phyloP scores from a whole-genome alignment of 2,113 vertebrate species.

The Tinamus guttatus region DNA sequence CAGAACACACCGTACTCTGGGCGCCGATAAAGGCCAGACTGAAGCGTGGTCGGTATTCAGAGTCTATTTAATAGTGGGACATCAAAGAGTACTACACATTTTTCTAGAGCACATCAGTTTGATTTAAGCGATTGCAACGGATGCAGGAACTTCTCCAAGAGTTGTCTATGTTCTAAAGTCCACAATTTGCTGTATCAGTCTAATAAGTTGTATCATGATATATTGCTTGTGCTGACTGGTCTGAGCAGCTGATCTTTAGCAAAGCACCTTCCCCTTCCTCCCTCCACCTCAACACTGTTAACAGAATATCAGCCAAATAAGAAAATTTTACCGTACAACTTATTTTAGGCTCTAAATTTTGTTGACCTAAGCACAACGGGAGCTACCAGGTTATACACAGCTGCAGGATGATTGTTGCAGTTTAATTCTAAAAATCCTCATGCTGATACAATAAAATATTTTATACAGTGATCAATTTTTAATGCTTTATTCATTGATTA shows the following conservation, averaged over 20 bases:
- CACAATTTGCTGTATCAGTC: slow-evolving; percentile 57
- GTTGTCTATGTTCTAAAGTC: slow-evolving; percentile 51
- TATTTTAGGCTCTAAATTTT: slow-evolving; percentile 43
- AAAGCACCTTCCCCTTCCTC: slow-evolving; percentile 20
- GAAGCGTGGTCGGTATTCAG: slow-evolving; percentile 57
- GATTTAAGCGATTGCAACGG: slow-evolving; percentile 54
- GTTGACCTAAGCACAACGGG: slow-evolving; percentile 52
- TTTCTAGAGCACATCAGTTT: slow-evolving; percentile 66
- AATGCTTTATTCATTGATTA: slow-evolving; percentile 99
- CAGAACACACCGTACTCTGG: neutral
- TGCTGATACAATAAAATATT: slow-evolving; percentile 79
- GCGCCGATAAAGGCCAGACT: slow-evolving; percentile 43
- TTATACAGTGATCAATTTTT: slow-evolving; percentile 82
- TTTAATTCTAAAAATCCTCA: slow-evolving; percentile 66
- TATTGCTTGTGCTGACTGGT: slow-evolving; percentile 41
- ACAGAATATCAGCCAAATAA: slow-evolving; percentile 47
- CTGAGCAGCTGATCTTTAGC: neutral
- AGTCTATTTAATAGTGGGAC: slow-evolving; percentile 71
- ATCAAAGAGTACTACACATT: slow-evolving; percentile 67
- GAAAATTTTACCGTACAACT: neutral
- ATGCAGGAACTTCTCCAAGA: slow-evolving; percentile 56
- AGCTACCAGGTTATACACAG: slow-evolving; percentile 65
- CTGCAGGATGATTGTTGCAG: slow-evolving; percentile 30
- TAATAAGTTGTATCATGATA: slow-evolving; percentile 33
- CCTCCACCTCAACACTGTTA: neutral